Conservation (phyloP, 1,140 invertebrate genomes). For the Pogonus chalceus region DNA sequence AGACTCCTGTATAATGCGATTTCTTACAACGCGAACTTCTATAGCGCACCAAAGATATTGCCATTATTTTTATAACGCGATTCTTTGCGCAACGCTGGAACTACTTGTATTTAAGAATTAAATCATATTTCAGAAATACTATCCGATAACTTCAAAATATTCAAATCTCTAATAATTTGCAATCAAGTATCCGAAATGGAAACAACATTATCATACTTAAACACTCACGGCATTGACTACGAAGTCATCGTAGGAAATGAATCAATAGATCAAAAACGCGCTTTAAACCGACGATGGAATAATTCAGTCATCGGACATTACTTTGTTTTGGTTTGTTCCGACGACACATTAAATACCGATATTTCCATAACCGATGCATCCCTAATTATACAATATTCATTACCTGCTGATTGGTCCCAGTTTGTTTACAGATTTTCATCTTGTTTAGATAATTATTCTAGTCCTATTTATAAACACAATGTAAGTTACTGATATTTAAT, state of each 20-base stretch:
- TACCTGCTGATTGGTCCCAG: constrained; percentile 25
- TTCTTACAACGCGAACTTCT: no score
- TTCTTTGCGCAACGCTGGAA: no score
- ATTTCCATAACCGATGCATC: constrained; percentile 21
- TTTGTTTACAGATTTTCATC: constrained; percentile 26
- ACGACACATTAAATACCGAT: constrained; percentile 20
- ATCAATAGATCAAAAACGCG: constrained; percentile 18
- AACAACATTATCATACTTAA: constrained; percentile 17
- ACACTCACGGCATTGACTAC: constrained; percentile 19
- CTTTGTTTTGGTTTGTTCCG: constrained; percentile 28
- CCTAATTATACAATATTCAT: constrained; percentile 25
- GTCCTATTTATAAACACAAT: constrained; percentile 19
- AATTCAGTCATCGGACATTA: constrained; percentile 17
- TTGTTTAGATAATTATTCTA: constrained; percentile 21
- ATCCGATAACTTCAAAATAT: neutral
- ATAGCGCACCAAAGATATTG: no score
- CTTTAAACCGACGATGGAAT: constrained; percentile 21
- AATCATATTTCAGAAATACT: neutral
- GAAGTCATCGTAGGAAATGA: constrained; percentile 14
- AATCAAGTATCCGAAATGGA: constrained; percentile 21
- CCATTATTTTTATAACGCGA: no score
- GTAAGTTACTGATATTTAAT: constrained; percentile 12
- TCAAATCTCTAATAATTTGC: constrained; percentile 25
- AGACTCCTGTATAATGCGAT: no score
- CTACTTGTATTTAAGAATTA: no score